Conservation (phyloP, 2,888 invertebrate species). For the Eristalinus sepulchralis region DNA sequence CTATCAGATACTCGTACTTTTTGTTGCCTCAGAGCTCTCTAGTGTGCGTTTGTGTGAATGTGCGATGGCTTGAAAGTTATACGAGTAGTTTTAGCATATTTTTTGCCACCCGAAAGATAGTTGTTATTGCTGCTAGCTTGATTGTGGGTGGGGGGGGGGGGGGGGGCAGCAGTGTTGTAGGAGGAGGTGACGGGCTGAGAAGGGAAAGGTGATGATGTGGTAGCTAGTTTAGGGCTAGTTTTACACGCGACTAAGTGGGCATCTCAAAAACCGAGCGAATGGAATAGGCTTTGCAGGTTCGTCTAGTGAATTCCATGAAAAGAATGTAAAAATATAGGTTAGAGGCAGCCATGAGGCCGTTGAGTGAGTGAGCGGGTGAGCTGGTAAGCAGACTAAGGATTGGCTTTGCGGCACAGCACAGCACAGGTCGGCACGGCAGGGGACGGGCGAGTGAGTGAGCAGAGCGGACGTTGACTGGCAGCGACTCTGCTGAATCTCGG, state of each 20-base stretch:
- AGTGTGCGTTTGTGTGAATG: constrained; percentile 26
- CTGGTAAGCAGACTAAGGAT: too few species aligned
- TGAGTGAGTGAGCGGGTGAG: neutral
- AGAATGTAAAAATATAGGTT: constrained; percentile 40
- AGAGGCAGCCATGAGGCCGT: neutral
- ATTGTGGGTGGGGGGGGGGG: neutral
- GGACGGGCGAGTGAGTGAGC: constrained; percentile 17
- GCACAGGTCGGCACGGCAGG: neutral
- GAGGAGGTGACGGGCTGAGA: neutral
- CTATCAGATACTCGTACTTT: constrained; percentile 44
- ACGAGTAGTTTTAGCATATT: constrained; percentile 62
- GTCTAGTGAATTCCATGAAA: neutral
- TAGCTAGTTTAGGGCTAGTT: constrained; percentile 43
- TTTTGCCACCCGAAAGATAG: constrained; percentile 45
- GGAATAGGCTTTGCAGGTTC: neutral
- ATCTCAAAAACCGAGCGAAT: neutral
- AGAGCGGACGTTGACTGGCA: constrained; percentile 57
- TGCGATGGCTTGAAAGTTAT: constrained; percentile 43
- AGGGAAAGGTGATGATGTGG: constrained; percentile 9
- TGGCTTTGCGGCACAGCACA: neutral
- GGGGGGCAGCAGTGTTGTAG: neutral
- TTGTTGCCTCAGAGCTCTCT: neutral
- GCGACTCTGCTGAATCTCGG: constrained; percentile 36
- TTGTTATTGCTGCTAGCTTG: constrained; percentile 12
- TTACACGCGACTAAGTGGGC: neutral